These are phyloP conservation scores for Macrobrachium rosenbergii DNA, from an alignment of 1,140 invertebrate genomes.

Conservation along the genomic window DNA sequence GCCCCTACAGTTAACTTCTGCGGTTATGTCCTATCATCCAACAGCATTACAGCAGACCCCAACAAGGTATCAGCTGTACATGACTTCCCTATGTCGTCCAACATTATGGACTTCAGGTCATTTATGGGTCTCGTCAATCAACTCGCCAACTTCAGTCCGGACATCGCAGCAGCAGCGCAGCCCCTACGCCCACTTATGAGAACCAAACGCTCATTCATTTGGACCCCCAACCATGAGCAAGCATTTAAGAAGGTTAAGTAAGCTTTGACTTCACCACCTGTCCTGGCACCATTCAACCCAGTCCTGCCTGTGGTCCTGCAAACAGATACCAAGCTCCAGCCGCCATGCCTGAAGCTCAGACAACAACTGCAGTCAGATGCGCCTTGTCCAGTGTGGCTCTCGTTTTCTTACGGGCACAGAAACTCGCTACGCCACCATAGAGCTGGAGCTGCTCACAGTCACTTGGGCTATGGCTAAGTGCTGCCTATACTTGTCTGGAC, in stretches of 20 bases:
- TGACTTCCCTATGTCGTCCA: neutral
- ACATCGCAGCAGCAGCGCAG: neutral
- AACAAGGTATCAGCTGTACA: neutral
- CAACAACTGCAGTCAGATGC: neutral
- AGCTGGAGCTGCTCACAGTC: too few species aligned
- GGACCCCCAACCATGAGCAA: neutral
- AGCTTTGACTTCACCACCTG: neutral
- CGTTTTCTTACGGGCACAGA: neutral
- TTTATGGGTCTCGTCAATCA: neutral
- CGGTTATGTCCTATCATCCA: neutral
- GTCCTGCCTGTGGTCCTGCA: neutral
- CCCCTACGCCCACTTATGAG: neutral
- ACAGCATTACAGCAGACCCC: neutral
- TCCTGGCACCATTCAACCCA: neutral
- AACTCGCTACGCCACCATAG: neutral
- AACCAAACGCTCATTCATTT: neutral
- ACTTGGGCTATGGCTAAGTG: too few species aligned
- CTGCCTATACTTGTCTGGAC: too few species aligned
- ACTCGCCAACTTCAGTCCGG: neutral
- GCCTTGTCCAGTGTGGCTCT: neutral
- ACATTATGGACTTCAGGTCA: neutral
- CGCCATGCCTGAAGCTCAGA: neutral
- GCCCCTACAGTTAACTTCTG: neutral
- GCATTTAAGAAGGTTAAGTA: neutral
- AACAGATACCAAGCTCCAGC: neutral